A percentile compares a stretch with the other conserved stretches of the same genome.
Conservation (phyloP, 2,113 vertebrate species). For the Myanophis thanlyinensis region DNA sequence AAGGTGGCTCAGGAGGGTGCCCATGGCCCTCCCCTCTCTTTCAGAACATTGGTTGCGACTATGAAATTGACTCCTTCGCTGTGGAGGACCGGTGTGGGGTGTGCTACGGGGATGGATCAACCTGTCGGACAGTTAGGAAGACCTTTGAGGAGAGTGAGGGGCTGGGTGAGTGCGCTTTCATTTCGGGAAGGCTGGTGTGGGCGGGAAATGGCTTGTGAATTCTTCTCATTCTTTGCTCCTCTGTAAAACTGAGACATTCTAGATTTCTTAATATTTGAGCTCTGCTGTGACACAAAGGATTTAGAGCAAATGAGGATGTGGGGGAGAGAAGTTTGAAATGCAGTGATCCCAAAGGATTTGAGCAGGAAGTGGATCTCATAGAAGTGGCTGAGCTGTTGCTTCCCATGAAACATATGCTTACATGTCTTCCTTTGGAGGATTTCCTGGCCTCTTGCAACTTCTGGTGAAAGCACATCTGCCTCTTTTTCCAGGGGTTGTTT, state of each 20-base stretch:
- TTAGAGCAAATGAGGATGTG: neutral
- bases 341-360: neutral
- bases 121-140: slow-evolving; percentile 85
- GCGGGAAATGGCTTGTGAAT: neutral
- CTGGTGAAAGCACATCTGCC: no score
- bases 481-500: neutral
- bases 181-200: neutral
- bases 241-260: neutral
- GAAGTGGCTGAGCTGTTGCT: neutral
- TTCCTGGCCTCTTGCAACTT: neutral
- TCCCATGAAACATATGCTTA: neutral
- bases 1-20: neutral
- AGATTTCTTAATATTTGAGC: neutral
- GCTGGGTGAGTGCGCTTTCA: slow-evolving; percentile 71
- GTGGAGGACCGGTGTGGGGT: slow-evolving; percentile 91
- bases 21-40: neutral
- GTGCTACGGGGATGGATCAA: slow-evolving; percentile 87
- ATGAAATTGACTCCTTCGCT: slow-evolving; percentile 84
- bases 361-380: neutral
- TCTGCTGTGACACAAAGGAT: neutral
- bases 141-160: slow-evolving; percentile 87
- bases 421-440: neutral
- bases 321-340: neutral
- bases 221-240: neutral
- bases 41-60: slow-evolving; percentile 93